Evolutionary conservation across 2,113 vertebrate species (phyloP).

Genomic region (Orientallactaga bullata): DNA sequence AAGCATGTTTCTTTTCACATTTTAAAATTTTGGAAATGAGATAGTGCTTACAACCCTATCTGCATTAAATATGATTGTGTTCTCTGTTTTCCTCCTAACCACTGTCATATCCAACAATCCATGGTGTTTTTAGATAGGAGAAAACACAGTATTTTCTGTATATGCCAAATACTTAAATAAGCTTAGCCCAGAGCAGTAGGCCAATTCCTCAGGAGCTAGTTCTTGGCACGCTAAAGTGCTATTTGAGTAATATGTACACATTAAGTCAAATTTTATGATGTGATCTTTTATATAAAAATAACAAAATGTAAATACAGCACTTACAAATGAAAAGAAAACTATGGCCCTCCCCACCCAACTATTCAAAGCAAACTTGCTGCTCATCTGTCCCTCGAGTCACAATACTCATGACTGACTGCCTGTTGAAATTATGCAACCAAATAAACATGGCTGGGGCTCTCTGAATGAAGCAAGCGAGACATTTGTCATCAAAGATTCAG

Average conservation of each 20-base stretch:
- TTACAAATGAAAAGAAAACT: background rate
- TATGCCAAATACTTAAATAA: background rate
- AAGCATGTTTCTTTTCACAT: background rate
- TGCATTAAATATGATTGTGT: background rate
- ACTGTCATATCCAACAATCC: background rate
- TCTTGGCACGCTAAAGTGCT: background rate
- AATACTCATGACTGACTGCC: background rate
- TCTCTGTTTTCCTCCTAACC: background rate
- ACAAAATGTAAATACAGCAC: background rate
- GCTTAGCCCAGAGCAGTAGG: background rate
- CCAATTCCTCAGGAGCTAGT: background rate
- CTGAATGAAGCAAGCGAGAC: background rate
- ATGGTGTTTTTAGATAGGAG: background rate
- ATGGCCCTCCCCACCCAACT: background rate
- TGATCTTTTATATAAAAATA: background rate
- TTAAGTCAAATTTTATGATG: slow-evolving; percentile 8
- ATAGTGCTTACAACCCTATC: background rate
- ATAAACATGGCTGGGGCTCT: background rate
- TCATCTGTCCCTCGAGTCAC: background rate
- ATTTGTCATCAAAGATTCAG: background rate
- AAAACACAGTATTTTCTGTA: background rate
- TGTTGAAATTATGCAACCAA: background rate
- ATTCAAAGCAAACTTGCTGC: background rate
- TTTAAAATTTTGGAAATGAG: slow-evolving; percentile 53
- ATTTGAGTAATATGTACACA: background rate